Conservation (phyloP, 2,113 vertebrate genomes). For the Actenoides lindsayi region DNA sequence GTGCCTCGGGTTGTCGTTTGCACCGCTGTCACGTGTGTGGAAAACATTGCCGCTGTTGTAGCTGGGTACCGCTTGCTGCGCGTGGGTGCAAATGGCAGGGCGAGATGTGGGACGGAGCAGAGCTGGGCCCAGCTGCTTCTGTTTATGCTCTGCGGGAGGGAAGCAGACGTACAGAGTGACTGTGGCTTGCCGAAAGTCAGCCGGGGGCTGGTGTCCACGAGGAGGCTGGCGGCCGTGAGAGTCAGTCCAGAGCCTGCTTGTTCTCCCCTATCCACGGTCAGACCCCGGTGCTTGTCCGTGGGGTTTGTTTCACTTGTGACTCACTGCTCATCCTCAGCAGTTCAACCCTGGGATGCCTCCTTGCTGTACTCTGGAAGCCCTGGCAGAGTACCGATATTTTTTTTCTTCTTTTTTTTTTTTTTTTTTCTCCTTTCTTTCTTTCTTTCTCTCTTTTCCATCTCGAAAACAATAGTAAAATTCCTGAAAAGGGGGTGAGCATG, state of each 20-base stretch:
- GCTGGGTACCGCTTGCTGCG: conserved; percentile 14
- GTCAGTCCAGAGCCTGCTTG: neutral
- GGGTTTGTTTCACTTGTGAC: rapidly evolving
- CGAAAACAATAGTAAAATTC: conserved; percentile 39
- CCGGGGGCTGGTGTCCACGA: neutral
- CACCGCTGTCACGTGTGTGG: conserved; percentile 28
- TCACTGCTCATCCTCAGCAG: neutral
- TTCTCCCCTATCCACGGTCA: rapidly evolving
- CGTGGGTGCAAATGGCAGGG: conserved; percentile 52
- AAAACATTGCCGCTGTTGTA: conserved; percentile 10
- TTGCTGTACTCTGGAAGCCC: neutral
- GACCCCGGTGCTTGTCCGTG: rapidly evolving
- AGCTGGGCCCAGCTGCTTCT: conserved; percentile 58
- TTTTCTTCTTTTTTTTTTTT: neutral
- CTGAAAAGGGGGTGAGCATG: neutral
- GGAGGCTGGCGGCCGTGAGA: neutral
- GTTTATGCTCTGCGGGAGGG: conserved; percentile 10
- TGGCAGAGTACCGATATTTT: neutral
- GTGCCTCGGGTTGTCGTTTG: neutral
- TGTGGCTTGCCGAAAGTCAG: neutral
- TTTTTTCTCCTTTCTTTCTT: neutral
- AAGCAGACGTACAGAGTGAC: neutral
- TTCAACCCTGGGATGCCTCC: neutral
- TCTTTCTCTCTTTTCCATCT: neutral
- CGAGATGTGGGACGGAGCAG: conserved; percentile 47